A percentile compares a stretch with the other conserved stretches of the same genome.
Conservation (phyloP, 2,888 invertebrate species). For the Carabus problematicus region DNA sequence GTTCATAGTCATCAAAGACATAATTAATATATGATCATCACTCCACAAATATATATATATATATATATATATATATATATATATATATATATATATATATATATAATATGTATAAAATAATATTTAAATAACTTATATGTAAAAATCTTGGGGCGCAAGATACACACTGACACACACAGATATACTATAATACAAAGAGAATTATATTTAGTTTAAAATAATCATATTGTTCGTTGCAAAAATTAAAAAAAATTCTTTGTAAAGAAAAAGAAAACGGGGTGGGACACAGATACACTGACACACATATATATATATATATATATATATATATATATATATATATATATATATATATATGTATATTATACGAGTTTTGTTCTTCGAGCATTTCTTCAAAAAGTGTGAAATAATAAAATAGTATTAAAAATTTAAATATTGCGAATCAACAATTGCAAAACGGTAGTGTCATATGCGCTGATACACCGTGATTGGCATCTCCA, state of each 20-base stretch:
- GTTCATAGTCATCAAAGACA: slow-evolving; percentile 31
- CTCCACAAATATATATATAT: slow-evolving; percentile 37
- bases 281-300: not conserved
- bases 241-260: slow-evolving; percentile 19
- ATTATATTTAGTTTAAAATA: slow-evolving; percentile 16
- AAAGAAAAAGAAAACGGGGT: slow-evolving; percentile 19
- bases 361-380: slow-evolving; percentile 18
- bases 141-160: not conserved
- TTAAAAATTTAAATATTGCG: slow-evolving; percentile 43
- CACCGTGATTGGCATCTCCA: too few relatives aligned
- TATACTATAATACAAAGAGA: slow-evolving; percentile 7
- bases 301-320: too few relatives aligned
- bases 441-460: slow-evolving; percentile 40
- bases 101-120: slow-evolving; percentile 12
- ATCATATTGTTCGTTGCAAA: slow-evolving; percentile 36
- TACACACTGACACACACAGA: not conserved
- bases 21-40: slow-evolving; percentile 30
- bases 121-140: too few relatives aligned
- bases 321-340: too few relatives aligned
- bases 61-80: slow-evolving; percentile 34
- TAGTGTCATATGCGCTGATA: too few relatives aligned
- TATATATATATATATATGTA: not conserved
- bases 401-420: slow-evolving; percentile 29
- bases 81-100: slow-evolving; percentile 36
- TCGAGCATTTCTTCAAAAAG: slow-evolving; percentile 34